Evolutionary conservation across 2,797 vertebrate species (phyloP).

Genomic region (Mus spretus): DNA sequence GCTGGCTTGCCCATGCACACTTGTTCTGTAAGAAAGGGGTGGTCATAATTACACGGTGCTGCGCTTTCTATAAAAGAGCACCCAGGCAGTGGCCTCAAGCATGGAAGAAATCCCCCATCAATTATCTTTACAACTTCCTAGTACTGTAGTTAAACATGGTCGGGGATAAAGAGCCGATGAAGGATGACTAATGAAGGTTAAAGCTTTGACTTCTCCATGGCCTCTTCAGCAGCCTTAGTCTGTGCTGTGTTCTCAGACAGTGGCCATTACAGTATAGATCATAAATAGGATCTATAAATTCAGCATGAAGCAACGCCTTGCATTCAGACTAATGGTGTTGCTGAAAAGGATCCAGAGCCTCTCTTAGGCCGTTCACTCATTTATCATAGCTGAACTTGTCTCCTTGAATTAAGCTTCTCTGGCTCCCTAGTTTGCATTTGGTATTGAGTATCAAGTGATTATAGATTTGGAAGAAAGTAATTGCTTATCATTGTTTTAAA

Average conservation of each 20-base stretch:
- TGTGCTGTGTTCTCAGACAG: slow-evolving; percentile 4
- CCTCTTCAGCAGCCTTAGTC: neutral
- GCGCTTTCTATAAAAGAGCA: neutral
- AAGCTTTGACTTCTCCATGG: neutral
- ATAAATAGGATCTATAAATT: slow-evolving; percentile 42
- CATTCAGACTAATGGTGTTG: slow-evolving; percentile 63
- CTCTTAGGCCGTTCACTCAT: slow-evolving; percentile 33
- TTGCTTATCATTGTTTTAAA: neutral
- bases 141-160: slow-evolving; percentile 29
- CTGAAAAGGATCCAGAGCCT: slow-evolving; percentile 67
- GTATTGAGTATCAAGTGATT: slow-evolving; percentile 45
- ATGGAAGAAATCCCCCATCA: slow-evolving; percentile 36
- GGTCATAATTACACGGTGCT: neutral
- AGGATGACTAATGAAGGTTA: slow-evolving; percentile 15
- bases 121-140: slow-evolving; percentile 66
- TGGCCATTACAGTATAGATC: neutral
- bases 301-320: slow-evolving; percentile 46
- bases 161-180: neutral
- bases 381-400: slow-evolving; percentile 18
- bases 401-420: slow-evolving; percentile 28
- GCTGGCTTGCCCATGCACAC: neutral
- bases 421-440: slow-evolving; percentile 25
- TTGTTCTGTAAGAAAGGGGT: neutral
- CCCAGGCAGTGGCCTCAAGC: slow-evolving; percentile 17
- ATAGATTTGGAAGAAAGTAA: slow-evolving; percentile 58